Base-by-base conservation (phyloP, 2,797 vertebrate species). In the Sparidentex hasta region DNA sequence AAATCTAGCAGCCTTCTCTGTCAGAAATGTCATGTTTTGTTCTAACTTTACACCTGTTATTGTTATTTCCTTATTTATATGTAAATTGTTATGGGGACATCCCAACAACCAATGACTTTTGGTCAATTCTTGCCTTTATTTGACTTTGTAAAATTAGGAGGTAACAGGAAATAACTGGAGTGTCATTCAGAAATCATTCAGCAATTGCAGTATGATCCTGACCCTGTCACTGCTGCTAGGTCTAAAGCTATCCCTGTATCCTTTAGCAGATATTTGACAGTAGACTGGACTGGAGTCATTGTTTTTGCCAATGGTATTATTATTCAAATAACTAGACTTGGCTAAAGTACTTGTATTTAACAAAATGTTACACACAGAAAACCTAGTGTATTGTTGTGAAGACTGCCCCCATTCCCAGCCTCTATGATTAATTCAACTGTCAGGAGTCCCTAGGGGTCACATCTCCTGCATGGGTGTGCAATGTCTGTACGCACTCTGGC, bases 381-480 rank as follows among this genome's bases (percentile, higher is more conserved):
- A 73, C 71, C 51, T 50, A 57, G 21, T 64, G 50, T 65, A 33
- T 73, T 69, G 51, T 51, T 46, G 51, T 61, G 71, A 29, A 74
- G 33, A 52, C 69, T 5, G 38, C 18, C 58, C 68, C 27, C 54
- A 27, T 29, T 77, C 66, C 69, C 21, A 9, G 61, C 59, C 65
- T 68, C 71, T 20, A 93, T 94, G 81, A 95, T 93, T 95, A 87
- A 95, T 94, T 93, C 71, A 94, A 74, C 74, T 58, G 58, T 81
- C 71, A 78, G 68, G n/a, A 57, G 70, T 89, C 93, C 84, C 91
- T 1, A 2, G 86, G 84, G 90, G 85, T 82, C 83, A 86, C 84
- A 92, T 94, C 91, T 94, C 90, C 85, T 93, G 91, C 91, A 94
- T 95, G 93, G 90, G 83, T 94, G 92, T 94, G 89, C 91, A 94